Conservation (phyloP, 2,113 vertebrate species). For the Eulemur macaco region DNA sequence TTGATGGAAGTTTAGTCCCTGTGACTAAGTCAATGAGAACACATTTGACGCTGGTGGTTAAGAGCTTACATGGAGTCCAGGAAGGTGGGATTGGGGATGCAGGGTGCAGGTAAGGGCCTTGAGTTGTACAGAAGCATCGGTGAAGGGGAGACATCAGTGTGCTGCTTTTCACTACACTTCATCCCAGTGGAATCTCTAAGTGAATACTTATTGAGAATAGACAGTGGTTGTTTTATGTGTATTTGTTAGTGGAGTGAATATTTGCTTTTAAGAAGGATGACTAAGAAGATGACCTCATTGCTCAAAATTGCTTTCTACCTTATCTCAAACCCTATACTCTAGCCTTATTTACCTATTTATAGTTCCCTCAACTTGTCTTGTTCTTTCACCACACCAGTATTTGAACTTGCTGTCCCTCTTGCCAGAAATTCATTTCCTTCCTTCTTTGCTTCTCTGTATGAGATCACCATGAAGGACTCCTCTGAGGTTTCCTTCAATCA, state of each 20-base stretch:
- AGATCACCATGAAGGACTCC: background rate
- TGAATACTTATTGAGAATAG: background rate
- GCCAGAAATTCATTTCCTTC: background rate
- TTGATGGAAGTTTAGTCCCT: background rate
- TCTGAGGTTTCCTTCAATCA: background rate
- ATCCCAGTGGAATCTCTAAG: background rate
- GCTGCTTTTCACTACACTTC: background rate
- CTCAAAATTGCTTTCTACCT: background rate
- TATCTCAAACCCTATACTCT: background rate
- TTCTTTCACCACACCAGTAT: background rate
- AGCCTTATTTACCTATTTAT: background rate
- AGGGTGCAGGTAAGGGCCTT: background rate
- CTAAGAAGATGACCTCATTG: background rate
- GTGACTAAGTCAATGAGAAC: background rate
- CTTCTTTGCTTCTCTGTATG: background rate
- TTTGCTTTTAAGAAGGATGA: background rate
- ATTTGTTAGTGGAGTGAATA: background rate
- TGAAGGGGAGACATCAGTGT: background rate
- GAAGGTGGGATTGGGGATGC: no score
- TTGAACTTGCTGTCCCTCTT: background rate
- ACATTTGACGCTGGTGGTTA: background rate
- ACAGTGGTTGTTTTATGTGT: background rate
- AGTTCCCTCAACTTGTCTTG: background rate
- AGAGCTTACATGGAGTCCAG: background rate
- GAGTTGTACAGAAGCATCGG: background rate